Evolutionary conservation across 2,797 vertebrate species (phyloP), one percentile per base, ranked within the genome.

Genomic region (Danio jaintianensis): DNA sequence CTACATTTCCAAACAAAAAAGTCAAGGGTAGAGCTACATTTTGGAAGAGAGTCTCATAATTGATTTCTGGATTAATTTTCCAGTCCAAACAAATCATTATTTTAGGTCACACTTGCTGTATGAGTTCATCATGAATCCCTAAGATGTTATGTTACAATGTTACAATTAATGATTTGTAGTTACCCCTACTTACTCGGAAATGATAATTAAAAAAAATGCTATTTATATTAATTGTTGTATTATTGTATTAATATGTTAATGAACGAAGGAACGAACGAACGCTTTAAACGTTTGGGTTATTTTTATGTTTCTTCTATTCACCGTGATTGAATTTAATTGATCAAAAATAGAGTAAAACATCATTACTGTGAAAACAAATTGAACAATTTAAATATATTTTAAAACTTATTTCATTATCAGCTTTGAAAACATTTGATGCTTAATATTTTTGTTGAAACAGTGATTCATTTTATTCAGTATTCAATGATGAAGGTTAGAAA

Each of bases 1-100:
- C 62, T 53, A 59, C 45, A 48, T 50, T 69, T 69, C 16, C 38
- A 9, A 53, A 36, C 58, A 22, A 55, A 48, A 50, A 61, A 38
- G 22, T 29, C 61, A 76, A 66, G 61, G 62, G 62, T 45, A 29
- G 29, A 55, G 45, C 13, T 43, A 43, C 9, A 9, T 53, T 75
- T 53, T 7, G 10, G 48, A 9, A 43, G 61, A 22, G 43, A 29
- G 7, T 4, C 38, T 53, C 6, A 42, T 12, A 0, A 43, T 38
- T 62, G 4, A 38, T 62, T 74, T 48, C 15, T 38, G 15, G 11
- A 38, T 38, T 36, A 1, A 38, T 75, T 50, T 50, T 50, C 3
- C 29, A 38, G 45, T 48, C 61, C 29, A 62, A 75, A 9, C 56
- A 48, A 47, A 59, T 58, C 9, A 42, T 53, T 53, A 9, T 38